Evolutionary conservation across 2,113 vertebrate species (phyloP), one percentile per base, ranked within the genome.

Genomic region (Pomatostomus ruficeps): DNA sequence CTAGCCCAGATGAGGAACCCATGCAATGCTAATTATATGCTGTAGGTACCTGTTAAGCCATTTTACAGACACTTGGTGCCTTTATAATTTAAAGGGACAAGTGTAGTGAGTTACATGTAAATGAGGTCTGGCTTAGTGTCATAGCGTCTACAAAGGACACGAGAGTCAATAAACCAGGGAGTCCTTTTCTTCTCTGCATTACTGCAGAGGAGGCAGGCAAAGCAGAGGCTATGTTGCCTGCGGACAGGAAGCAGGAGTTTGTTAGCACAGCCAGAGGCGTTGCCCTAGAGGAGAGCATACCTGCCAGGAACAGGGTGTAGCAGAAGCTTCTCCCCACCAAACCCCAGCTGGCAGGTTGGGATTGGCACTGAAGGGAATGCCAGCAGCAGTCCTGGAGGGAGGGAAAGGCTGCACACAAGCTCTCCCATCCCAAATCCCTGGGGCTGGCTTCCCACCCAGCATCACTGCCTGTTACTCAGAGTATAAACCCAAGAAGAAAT

Each of bases 51-150:
- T 90, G 48, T 55, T 71, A 70, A 85, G n/a, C 20, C 75, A 38
- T 90, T 91, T 79, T 62, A 85, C 38, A 75, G 59, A 59, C 46
- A 84, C 25, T 11, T 81, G 35, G 25, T 73, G 26, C 38, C 71
- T 94, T 93, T 66, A 36, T 61, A 83, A 68, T 96, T 83, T 88
- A 85, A 78, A 89, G 54, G 42, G 84, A 81, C 76, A 74, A 89
- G 16, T 29, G 38, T 54, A 86, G 55, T 57, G 40, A 80, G 43
- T 62, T 86, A 85, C 38, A 58, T 23, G 12, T 51, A 88, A 90
- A 88, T 36, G 24, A 93, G 43, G 46, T 21, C 72, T 71, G 46
- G 38, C 25, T 92, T 46, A 31, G 51, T 83, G 68, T 62, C 77
- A 73, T 35, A 73, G 55, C 29, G 62, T 38, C 49, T 68, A 15